Conservation (phyloP, 2,797 vertebrate genomes). For the Leptoclinus maculatus region DNA sequence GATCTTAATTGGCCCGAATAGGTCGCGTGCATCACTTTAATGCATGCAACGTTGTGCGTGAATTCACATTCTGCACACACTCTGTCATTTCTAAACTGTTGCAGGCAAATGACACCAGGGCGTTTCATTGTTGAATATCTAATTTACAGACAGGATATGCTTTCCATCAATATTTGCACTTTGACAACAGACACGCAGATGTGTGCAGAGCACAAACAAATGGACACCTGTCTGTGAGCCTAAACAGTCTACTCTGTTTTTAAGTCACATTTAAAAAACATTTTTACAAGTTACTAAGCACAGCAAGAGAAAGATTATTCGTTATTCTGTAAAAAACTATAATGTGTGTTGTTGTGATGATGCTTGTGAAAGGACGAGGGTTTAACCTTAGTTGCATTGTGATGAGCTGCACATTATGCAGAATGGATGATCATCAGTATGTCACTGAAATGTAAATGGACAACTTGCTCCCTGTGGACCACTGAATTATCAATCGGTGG, state of each 20-base stretch:
- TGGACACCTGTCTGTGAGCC: slow-evolving; percentile 52
- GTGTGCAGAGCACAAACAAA: slow-evolving; percentile 48
- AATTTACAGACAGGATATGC: slow-evolving; percentile 43
- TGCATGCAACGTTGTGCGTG: slow-evolving; percentile 26
- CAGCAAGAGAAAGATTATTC: neutral
- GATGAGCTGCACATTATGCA: slow-evolving; percentile 20
- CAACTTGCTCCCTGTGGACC: slow-evolving; percentile 25
- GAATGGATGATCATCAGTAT: slow-evolving; percentile 29
- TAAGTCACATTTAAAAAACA: neutral
- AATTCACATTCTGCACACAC: slow-evolving; percentile 34
- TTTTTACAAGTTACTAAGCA: neutral
- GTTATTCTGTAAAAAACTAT: neutral
- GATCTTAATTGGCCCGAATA: slow-evolving; percentile 53
- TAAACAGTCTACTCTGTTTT: slow-evolving; percentile 25
- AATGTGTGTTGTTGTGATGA: neutral
- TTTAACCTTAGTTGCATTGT: slow-evolving; percentile 15
- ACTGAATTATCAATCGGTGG: slow-evolving; percentile 13
- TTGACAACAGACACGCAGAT: slow-evolving; percentile 64
- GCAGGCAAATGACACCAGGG: slow-evolving; percentile 24
- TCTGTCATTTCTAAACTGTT: slow-evolving; percentile 46
- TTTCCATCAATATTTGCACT: slow-evolving; percentile 67
- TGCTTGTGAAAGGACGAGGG: neutral
- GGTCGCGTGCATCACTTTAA: slow-evolving; percentile 47
- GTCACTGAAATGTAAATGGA: slow-evolving; percentile 29
- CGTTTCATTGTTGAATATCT: slow-evolving; percentile 39